Evolutionary conservation across 37 sponge, comb jelly and placozoan species (phyloP).

Genomic region (Halichondria panicea): DNA sequence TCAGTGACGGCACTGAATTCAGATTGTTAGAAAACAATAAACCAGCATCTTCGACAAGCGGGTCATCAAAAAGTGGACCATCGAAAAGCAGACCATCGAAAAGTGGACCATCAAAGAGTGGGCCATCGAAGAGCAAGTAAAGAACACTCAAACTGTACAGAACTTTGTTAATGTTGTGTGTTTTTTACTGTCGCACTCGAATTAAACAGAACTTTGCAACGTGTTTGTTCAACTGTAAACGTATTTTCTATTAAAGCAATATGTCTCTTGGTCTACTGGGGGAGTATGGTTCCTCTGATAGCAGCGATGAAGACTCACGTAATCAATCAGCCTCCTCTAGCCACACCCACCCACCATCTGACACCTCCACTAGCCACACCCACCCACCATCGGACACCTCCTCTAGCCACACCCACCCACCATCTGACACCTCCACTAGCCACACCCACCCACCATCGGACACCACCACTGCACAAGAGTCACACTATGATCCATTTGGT

Average conservation of each 20-base stretch:
- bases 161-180: not conserved
- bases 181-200: no score
- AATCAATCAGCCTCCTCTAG: not conserved
- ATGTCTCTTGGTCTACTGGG: slow-evolving; percentile 56
- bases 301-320: slow-evolving; percentile 10
- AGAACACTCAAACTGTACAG: not conserved
- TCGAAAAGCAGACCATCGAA: not conserved
- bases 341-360: not conserved
- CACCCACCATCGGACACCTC: slow-evolving; percentile 1
- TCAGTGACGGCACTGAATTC: slow-evolving; percentile 39
- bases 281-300: slow-evolving; percentile 27
- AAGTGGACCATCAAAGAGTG: not conserved
- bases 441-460: slow-evolving; percentile 7
- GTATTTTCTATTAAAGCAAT: not conserved
- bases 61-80: not conserved
- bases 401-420: slow-evolving; percentile 1
- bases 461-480: not conserved
- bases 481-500: no score
- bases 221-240: not conserved
- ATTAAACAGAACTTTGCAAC: not conserved
- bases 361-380: not conserved
- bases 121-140: not conserved
- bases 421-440: not conserved
- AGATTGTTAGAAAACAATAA: slow-evolving; percentile 1
- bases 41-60: not conserved